phyloP scores from a whole-genome alignment of 2,113 vertebrate species.

The Hydrochoerus hydrochaeris region DNA sequence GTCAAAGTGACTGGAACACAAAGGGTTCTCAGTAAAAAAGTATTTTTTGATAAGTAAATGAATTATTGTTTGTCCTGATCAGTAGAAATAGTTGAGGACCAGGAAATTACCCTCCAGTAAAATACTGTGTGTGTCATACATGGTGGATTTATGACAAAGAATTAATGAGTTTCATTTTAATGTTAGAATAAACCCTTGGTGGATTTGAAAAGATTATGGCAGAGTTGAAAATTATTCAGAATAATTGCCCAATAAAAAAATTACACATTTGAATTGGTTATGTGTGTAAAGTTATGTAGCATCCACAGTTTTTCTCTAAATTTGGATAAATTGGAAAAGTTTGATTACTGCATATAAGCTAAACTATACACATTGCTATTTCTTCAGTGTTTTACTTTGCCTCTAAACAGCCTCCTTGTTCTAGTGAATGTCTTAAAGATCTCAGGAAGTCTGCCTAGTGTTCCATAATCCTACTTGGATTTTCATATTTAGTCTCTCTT shows the following conservation, averaged over 20 bases:
- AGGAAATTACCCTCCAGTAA: background rate
- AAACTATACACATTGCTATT: background rate
- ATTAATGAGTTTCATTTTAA: constrained; percentile 23
- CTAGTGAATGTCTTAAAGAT: background rate
- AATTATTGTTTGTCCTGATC: background rate
- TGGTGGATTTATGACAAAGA: background rate
- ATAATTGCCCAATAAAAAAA: background rate
- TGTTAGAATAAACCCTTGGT: background rate
- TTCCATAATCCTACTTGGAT: background rate
- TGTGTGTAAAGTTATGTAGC: background rate
- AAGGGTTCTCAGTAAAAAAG: background rate
- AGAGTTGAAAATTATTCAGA: constrained; percentile 5
- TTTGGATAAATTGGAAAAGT: background rate
- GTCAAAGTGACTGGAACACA: background rate
- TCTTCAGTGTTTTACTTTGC: background rate
- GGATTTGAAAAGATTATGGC: background rate
- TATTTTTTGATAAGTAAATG: background rate
- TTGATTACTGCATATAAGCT: background rate
- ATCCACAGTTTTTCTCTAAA: background rate
- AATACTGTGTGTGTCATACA: background rate
- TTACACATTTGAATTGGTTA: background rate
- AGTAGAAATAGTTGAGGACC: background rate
- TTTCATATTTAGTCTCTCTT: background rate
- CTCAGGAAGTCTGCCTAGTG: background rate
- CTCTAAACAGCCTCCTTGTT: background rate